Conservation (phyloP, 2,113 vertebrate species). For the Gorilla gorilla region DNA sequence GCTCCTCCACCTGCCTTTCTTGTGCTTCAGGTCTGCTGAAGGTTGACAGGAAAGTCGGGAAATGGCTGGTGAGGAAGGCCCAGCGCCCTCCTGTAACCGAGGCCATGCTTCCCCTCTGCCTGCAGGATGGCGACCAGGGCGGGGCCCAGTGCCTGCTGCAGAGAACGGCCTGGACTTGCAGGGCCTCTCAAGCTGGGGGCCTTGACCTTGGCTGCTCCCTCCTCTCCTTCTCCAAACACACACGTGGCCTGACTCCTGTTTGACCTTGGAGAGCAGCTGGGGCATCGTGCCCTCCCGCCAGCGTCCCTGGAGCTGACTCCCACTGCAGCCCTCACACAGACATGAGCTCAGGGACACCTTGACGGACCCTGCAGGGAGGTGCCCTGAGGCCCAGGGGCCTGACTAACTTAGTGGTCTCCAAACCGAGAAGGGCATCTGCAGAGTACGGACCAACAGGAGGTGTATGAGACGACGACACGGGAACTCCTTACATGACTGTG, state of each 20-base stretch:
- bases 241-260: neutral
- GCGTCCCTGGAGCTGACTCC: neutral
- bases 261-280: neutral
- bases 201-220: neutral
- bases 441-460: neutral
- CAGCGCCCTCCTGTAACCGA: accelerated
- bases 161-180: neutral
- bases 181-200: neutral
- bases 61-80: neutral
- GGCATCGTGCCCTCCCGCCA: neutral
- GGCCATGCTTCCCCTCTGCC: neutral
- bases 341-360: neutral
- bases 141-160: no score
- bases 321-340: neutral
- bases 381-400: neutral
- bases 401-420: neutral
- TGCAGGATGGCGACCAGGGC: accelerated
- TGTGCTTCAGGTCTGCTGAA: neutral
- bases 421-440: neutral
- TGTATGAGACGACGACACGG: neutral
- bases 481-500: neutral
- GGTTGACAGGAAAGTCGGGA: neutral
- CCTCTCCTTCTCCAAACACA: neutral
- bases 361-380: neutral
- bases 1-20: neutral